phyloP scores from a whole-genome alignment of 2,113 vertebrate species.

The Sisor rabdophorus region DNA sequence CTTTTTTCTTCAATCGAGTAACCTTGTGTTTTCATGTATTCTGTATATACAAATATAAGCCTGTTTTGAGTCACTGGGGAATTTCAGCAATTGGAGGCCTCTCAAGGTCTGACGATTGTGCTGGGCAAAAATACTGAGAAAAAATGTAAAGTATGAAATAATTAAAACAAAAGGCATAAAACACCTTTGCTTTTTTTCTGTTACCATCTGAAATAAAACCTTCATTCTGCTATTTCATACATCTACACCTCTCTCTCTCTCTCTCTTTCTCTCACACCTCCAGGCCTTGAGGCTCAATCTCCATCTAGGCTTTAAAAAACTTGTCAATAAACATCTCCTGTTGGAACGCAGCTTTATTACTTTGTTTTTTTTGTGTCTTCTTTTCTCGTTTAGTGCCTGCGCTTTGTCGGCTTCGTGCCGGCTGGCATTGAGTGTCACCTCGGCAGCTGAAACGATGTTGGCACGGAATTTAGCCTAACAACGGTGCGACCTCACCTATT shows the following conservation, averaged over 20 bases:
- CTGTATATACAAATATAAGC: not conserved
- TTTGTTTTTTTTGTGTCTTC: conserved; percentile 1
- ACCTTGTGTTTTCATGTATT: not conserved
- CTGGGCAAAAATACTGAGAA: conserved; percentile 28
- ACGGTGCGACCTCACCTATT: conserved; percentile 10
- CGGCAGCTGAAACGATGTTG: conserved; percentile 26
- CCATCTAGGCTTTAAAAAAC: not conserved
- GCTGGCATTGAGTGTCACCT: conserved; percentile 33
- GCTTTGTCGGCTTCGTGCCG: conserved; percentile 16
- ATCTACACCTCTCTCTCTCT: conserved; percentile 18
- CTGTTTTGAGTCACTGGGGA: not conserved
- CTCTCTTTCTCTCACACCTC: not conserved
- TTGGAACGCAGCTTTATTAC: conserved; percentile 26
- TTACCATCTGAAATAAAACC: conserved; percentile 12
- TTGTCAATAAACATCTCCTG: conserved; percentile 21
- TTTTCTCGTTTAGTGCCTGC: conserved; percentile 13
- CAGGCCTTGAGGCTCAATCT: conserved; percentile 8
- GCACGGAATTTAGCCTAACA: conserved; percentile 23
- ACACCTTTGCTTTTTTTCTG: not conserved
- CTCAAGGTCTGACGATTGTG: conserved; percentile 23
- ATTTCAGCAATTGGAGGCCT: not conserved
- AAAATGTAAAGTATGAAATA: conserved; percentile 16
- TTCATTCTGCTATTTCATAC: conserved; percentile 34
- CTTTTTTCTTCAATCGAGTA: no score
- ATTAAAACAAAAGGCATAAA: conserved; percentile 15